Base-by-base conservation (phyloP, 2,888 invertebrate species). In the Antitype chi region DNA sequence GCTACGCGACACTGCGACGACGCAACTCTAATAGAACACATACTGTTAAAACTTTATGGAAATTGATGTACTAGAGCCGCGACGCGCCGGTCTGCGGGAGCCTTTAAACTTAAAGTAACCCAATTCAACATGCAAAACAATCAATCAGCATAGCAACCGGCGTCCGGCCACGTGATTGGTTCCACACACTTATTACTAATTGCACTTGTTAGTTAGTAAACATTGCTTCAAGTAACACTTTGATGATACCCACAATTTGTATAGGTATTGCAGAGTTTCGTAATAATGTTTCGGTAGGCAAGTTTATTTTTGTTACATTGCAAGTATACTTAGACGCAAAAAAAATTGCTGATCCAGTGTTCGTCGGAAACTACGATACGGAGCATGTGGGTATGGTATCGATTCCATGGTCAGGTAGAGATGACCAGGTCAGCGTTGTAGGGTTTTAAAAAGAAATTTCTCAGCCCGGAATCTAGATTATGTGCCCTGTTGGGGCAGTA, bases 141-240 rank as follows among this genome's bases (percentile, higher is more conserved):
- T 25, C 23, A 25, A 57, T 52, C 52, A 32, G 52, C 64, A 23
- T 64, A 32, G 63, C 49, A 69, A 68, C 72, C 17, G 64, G 53
- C 38, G 20, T 5, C 9, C 0, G 17, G n/a, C 57, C 68, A 64
- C 72, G 72, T 79, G 79, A 73, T 72, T 67, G 9, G 63, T 53
- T 38, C 63, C 52, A 59, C 59, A 59, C 67, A 49, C 49, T 23
- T 49, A 66, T 15, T 49, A 68, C 32, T 72, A 69, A 80, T 73
- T 77, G 70, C 72, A 59, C 70, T 74, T 53, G 70, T 74, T 66
- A 69, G 64, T 72, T 72, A 32, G 53, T 80, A 73, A 73, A 80
- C 59, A 53, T 52, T 60, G 49, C 28, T 55, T 73, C 20, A 53
- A 69, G 47, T 57, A 52, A 67, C 32, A 57, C n/a, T 53, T 70